Percentiles rank a stretch among this genome's conserved stretches.
Evolutionary conservation across 2,113 vertebrate genomes (phyloP).

Genomic region (Coreoperca whiteheadi): DNA sequence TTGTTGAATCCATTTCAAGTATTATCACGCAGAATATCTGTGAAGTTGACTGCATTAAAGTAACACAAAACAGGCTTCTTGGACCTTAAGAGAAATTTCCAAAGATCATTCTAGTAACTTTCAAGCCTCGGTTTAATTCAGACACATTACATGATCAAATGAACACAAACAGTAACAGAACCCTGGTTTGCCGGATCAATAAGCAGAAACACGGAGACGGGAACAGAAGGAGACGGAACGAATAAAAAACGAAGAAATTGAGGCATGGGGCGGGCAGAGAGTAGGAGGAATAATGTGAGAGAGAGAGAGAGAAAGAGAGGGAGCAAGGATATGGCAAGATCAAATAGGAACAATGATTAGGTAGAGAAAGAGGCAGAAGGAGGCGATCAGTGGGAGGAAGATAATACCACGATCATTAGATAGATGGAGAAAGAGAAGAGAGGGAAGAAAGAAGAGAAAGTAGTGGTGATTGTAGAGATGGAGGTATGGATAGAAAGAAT

Average conservation of each 20-base stretch:
- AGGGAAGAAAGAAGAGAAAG: neutral
- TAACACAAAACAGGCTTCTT: neutral
- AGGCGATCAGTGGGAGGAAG: conserved; percentile 52
- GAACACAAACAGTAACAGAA: conserved; percentile 25
- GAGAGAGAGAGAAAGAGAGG: conserved; percentile 29
- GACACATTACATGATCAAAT: conserved; percentile 31
- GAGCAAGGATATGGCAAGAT: conserved; percentile 44
- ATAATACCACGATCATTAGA: conserved; percentile 59
- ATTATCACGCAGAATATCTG: neutral
- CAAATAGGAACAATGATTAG: conserved; percentile 66
- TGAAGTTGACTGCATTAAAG: neutral
- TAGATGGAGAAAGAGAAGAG: conserved; percentile 20
- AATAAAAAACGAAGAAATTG: neutral
- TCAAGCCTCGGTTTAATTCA: conserved; percentile 4
- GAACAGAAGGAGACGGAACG: neutral
- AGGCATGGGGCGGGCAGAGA: conserved; percentile 30
- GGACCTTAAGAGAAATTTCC: neutral
- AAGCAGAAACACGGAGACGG: neutral
- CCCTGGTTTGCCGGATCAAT: conserved; percentile 38
- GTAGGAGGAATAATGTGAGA: conserved; percentile 68
- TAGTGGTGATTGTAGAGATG: conserved; percentile 3
- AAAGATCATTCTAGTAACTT: neutral
- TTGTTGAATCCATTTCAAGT: neutral
- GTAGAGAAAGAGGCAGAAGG: conserved; percentile 46
- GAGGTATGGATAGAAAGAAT: conserved; percentile 37